These are phyloP conservation scores for Cataglyphis albicans DNA, from an alignment of 2,888 invertebrate species.

Conservation along the genomic window DNA sequence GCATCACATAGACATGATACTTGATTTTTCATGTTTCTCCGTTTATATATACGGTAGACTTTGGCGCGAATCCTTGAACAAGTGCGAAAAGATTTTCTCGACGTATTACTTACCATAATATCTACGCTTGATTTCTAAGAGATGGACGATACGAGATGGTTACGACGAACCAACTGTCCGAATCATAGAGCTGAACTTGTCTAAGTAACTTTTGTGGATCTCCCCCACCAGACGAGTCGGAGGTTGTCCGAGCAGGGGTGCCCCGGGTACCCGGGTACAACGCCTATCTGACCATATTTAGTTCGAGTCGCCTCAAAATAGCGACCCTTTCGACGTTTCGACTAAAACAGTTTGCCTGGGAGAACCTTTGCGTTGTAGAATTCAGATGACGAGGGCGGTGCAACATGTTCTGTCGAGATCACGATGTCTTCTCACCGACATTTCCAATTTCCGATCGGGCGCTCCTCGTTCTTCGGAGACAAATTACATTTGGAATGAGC, in stretches of 20 bases:
- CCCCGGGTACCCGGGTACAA: constrained; percentile 79
- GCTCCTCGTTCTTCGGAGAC: not conserved
- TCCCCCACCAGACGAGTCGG: constrained; percentile 78
- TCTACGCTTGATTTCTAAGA: constrained; percentile 80
- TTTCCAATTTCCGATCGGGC: constrained; percentile 54
- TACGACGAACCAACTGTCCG: constrained; percentile 85
- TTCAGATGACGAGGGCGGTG: constrained; percentile 27
- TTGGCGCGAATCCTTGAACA: constrained; percentile 33
- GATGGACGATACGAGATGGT: constrained; percentile 83
- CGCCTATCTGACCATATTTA: constrained; percentile 85
- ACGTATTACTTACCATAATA: constrained; percentile 81
- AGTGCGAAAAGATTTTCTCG: constrained; percentile 16
- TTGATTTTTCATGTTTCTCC: not conserved
- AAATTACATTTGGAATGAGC: not conserved
- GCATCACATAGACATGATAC: constrained; percentile 27
- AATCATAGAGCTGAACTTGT: constrained; percentile 84
- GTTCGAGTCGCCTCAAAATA: constrained; percentile 85
- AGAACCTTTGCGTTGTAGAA: constrained; percentile 45
- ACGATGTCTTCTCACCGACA: constrained; percentile 31
- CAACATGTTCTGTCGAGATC: constrained; percentile 9
- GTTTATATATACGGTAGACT: not conserved
- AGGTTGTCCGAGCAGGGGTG: constrained; percentile 78
- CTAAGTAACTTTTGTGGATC: constrained; percentile 84
- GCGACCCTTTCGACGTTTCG: constrained; percentile 82
- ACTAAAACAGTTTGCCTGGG: constrained; percentile 83